Base-by-base conservation (phyloP, 2,113 vertebrate species). In the Amblyornis subalaris region DNA sequence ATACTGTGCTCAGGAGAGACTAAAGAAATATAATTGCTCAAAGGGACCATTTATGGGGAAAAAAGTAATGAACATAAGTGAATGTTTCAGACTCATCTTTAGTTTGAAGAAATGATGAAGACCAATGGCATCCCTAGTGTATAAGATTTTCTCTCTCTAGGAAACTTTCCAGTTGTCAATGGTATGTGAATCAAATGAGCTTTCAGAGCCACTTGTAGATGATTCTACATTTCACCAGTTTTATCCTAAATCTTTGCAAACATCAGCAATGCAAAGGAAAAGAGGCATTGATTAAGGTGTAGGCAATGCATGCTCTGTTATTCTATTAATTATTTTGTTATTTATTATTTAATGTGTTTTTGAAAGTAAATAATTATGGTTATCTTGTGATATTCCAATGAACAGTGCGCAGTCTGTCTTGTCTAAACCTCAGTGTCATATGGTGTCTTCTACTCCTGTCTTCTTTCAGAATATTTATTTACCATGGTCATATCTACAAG, bases 21-120 rank as follows among this genome's bases (percentile, higher is more conserved):
- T 81, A 29, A 84, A 88, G 89, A 93, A 94, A 83, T 85, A 20
- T 73, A 96, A 65, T 83, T 96, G 65, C 47, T 95, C 33, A 93
- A 75, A 92, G 66, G 80, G 35, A 62, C n/a, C 35, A 73, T 93
- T 93, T 80, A 71, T 74, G 23, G 7, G 23, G 40, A 36, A 76
- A 90, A 74, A 1, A 20, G 25, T 66, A 74, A 88, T 55, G 89
- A 90, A 83, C 16, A 7, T n/a, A 44, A 76, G 28, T 26, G 71
- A 83, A 88, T 47, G 10, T 67, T 94, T 83, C 69, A 86, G 18
- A 88, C 50, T 72, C 7, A 20, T 77, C 67, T 90, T 77, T 57
- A 55, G 22, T 65, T 72, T 90, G 77, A 85, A 87, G 44, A 88
- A 86, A 84, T 70, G 0, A 55, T 58, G 36, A 66, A 15, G 20